Evolutionary conservation across 2,113 vertebrate species (phyloP).

Genomic region (Seriola quinqueradiata): DNA sequence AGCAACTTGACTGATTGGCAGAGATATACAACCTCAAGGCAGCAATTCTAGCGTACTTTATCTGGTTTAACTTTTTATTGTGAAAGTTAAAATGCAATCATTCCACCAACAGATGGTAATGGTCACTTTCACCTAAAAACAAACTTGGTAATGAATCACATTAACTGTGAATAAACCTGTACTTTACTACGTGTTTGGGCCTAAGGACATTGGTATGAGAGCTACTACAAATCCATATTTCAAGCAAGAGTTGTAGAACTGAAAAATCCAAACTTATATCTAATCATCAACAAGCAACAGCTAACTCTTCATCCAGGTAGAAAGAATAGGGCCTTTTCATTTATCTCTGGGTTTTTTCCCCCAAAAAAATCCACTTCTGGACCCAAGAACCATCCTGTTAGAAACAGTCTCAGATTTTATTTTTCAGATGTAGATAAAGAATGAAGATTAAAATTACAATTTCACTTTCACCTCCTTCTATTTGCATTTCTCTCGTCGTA

Average conservation of each 20-base stretch:
- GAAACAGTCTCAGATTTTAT: not conserved
- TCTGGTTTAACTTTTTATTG: not conserved
- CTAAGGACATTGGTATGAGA: not conserved
- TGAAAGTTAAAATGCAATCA: not conserved
- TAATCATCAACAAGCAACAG: too few species aligned
- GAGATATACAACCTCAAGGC: too few species aligned
- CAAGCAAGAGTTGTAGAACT: not conserved
- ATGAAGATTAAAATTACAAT: not conserved
- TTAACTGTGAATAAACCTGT: too few species aligned
- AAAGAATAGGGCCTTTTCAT: too few species aligned
- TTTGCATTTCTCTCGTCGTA: not conserved
- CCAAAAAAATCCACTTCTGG: not conserved
- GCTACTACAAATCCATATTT: not conserved
- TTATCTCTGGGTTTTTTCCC: not conserved
- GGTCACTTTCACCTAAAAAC: not conserved
- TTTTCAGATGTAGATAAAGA: not conserved
- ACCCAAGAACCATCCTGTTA: not conserved
- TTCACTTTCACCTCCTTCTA: conserved; percentile 13
- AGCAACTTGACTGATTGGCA: too few species aligned
- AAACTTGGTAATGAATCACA: not conserved
- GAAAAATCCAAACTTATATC: too few species aligned
- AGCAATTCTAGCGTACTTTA: too few species aligned
- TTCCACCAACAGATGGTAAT: not conserved
- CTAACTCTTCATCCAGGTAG: too few species aligned
- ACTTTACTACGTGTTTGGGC: not conserved